Evolutionary conservation across 1,140 invertebrate genomes (phyloP).

Genomic region (Philaenus spumarius): DNA sequence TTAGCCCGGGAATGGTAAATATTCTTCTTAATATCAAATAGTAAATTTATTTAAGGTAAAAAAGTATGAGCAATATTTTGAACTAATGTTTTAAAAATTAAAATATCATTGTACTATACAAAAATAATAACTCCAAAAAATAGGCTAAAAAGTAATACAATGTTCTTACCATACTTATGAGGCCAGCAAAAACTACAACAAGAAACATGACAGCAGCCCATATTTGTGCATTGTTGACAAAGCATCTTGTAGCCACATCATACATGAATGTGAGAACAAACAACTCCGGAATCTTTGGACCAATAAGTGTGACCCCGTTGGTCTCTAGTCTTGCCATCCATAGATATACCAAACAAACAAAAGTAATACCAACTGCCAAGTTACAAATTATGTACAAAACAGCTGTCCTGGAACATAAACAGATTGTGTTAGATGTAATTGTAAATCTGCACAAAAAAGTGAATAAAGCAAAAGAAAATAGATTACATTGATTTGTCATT

Average conservation of each 20-base stretch:
- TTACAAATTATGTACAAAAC: conserved; percentile 41
- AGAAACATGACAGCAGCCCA: conserved; percentile 41
- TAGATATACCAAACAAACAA: conserved; percentile 39
- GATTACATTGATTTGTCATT: no score
- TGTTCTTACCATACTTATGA: conserved; percentile 44
- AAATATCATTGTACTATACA: no score
- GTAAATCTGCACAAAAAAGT: no score
- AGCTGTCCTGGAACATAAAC: conserved; percentile 35
- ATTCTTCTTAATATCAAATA: no score
- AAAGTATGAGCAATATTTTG: no score
- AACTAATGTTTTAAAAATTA: no score
- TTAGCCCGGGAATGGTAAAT: no score
- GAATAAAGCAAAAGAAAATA: no score
- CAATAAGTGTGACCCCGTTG: conserved; percentile 3
- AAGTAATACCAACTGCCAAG: conserved; percentile 39
- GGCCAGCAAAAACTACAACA: conserved; percentile 41
- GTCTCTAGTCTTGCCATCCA: conserved; percentile 33
- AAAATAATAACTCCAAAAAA: no score
- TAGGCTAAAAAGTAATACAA: background rate
- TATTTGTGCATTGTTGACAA: conserved; percentile 32
- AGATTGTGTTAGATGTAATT: background rate
- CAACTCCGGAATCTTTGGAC: conserved; percentile 36
- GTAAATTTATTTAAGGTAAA: no score
- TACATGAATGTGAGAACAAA: conserved; percentile 43
- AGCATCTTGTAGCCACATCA: conserved; percentile 35